A percentile compares a stretch with the other conserved stretches of the same genome.
Conservation (phyloP, 2,888 invertebrate species). For the Tenodera sinensis region DNA sequence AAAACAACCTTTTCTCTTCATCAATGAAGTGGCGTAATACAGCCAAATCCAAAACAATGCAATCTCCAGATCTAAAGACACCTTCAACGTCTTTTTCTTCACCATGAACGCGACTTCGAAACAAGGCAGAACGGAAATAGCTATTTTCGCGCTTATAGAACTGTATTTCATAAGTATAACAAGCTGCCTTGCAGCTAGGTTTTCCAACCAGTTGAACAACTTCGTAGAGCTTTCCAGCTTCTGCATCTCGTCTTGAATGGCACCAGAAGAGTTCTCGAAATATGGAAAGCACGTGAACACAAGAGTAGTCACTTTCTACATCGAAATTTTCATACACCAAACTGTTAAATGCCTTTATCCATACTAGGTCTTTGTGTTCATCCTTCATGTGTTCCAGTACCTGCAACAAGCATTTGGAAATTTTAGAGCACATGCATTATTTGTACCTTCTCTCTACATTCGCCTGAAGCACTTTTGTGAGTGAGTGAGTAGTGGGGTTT, state of each 20-base stretch:
- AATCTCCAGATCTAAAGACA: background rate
- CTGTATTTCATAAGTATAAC: background rate
- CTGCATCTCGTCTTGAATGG: background rate
- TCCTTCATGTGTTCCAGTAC: constrained; percentile 10
- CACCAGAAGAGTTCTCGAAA: background rate
- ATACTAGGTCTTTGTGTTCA: constrained; percentile 3
- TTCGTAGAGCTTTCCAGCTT: background rate
- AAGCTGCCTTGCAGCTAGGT: background rate
- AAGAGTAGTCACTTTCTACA: background rate
- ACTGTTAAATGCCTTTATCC: constrained; percentile 5
- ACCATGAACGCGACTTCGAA: background rate
- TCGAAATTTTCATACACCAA: background rate
- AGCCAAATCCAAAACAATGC: background rate
- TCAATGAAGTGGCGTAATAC: background rate
- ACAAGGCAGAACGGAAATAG: background rate
- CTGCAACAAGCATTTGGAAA: background rate
- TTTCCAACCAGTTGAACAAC: background rate
- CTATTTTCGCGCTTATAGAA: background rate
- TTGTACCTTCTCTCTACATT: too few species aligned
- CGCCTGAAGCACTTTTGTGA: too few species aligned
- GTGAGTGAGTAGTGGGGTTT: too few species aligned
- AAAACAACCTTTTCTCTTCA: background rate
- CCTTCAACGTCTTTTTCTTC: background rate
- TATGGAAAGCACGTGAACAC: background rate
- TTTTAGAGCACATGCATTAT: too few species aligned